phyloP scores from a whole-genome alignment of 2,888 invertebrate genomes.

The Doris montereyensis region DNA sequence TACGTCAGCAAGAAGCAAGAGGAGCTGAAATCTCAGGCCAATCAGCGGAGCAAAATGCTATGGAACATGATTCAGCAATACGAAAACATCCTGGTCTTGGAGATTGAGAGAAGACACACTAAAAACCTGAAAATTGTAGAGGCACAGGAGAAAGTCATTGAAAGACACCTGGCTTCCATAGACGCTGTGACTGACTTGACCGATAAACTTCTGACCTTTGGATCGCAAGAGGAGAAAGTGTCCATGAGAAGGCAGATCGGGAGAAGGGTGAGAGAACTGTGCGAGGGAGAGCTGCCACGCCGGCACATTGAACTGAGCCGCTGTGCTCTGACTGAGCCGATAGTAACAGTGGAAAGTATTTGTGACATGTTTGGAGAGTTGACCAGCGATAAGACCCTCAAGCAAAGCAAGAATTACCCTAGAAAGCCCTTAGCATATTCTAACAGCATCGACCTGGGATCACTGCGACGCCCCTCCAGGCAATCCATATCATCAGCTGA shows the following conservation, averaged over 20 bases:
- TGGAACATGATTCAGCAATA: conserved; percentile 59
- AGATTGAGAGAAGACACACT: conserved; percentile 54
- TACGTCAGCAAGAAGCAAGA: conserved; percentile 50
- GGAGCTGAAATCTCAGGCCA: conserved; percentile 50
- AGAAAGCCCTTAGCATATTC: neutral
- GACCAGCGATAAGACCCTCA: neutral
- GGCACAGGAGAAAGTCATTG: conserved; percentile 48
- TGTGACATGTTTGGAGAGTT: conserved; percentile 65
- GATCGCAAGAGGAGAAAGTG: conserved; percentile 65
- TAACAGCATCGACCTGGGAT: conserved; percentile 47
- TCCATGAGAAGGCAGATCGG: conserved; percentile 62
- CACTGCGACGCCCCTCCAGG: conserved; percentile 41
- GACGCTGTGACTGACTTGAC: conserved; percentile 61
- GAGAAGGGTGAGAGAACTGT: conserved; percentile 58
- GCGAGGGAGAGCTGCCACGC: conserved; percentile 54
- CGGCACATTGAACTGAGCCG: conserved; percentile 34
- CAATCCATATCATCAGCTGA: conserved; percentile 50
- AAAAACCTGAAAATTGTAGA: conserved; percentile 49
- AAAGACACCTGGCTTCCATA: conserved; percentile 59
- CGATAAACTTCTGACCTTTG: conserved; percentile 60
- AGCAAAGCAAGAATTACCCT: neutral
- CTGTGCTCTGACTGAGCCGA: conserved; percentile 52
- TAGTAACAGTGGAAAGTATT: conserved; percentile 58
- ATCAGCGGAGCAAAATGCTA: conserved; percentile 54
- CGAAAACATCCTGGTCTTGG: conserved; percentile 56